Evolutionary conservation across 2,888 invertebrate genomes (phyloP).

Genomic region (Proisotoma minuta): DNA sequence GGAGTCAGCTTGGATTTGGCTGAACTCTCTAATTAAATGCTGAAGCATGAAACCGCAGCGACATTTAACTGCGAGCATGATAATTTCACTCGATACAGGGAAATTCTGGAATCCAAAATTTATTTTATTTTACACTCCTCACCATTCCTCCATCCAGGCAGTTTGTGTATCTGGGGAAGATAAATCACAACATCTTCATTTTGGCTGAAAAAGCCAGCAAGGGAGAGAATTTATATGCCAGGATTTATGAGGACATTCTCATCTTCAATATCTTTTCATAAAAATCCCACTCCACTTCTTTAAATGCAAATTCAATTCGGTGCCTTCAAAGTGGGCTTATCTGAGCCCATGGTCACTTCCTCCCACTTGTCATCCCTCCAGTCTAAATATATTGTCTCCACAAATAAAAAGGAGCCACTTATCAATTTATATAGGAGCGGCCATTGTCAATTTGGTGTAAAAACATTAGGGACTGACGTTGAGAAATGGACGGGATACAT

Average conservation of each 20-base stretch:
- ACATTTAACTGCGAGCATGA: no score
- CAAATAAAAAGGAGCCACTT: no score
- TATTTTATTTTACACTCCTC: no score
- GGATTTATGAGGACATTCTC: constrained; percentile 14
- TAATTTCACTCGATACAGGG: no score
- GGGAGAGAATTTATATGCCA: constrained; percentile 4
- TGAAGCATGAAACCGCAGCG: no score
- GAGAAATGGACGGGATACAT: no score
- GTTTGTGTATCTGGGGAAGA: not conserved
- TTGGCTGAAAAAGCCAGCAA: not conserved
- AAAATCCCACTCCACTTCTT: not conserved
- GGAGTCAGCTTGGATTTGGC: no score
- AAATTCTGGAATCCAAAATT: no score
- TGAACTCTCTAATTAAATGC: no score
- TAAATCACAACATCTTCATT: constrained; percentile 6
- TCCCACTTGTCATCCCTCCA: constrained; percentile 5
- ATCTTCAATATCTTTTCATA: constrained; percentile 18
- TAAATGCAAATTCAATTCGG: constrained; percentile 6
- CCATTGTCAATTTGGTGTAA: no score
- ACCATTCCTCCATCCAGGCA: not conserved
- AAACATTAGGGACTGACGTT: no score
- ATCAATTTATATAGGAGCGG: no score
- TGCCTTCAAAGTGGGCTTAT: constrained; percentile 1
- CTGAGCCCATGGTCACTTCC: constrained; percentile 1
- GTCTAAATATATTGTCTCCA: not conserved